These are phyloP conservation scores for Saguinus midas DNA, from an alignment of 2,113 vertebrate species.

Conservation along the genomic window DNA sequence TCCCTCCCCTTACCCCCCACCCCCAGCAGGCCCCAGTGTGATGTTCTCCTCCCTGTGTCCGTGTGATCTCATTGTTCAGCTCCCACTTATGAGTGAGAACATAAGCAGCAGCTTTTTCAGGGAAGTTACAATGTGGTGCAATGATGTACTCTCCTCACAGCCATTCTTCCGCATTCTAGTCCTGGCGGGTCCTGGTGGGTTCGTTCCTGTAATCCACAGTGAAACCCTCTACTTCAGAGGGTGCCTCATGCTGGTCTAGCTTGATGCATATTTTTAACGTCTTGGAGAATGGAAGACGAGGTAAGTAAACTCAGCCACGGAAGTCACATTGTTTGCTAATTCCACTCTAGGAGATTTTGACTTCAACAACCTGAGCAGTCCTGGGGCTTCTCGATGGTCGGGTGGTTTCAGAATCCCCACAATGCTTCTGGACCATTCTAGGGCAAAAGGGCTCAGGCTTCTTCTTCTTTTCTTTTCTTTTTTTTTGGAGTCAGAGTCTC, in stretches of 20 bases:
- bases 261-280: background rate
- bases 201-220: background rate
- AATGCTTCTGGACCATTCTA: background rate
- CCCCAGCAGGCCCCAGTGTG: too few species aligned
- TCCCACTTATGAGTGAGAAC: too few species aligned
- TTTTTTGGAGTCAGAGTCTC: too few species aligned
- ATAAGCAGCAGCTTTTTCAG: background rate
- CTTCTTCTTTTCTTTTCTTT: rapidly evolving
- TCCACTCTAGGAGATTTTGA: background rate
- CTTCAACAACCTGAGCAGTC: background rate
- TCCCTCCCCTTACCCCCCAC: too few species aligned
- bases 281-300: background rate
- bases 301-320: background rate
- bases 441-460: background rate
- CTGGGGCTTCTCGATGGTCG: background rate
- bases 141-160: background rate
- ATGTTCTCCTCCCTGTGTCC: too few species aligned
- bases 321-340: background rate
- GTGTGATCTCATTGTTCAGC: too few species aligned
- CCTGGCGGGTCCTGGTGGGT: background rate
- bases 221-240: background rate
- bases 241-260: background rate
- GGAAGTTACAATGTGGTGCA: background rate
- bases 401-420: background rate
- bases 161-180: background rate